Evolutionary conservation across 2,888 invertebrate genomes (phyloP).

Genomic region (Ypsolopha scabrella): DNA sequence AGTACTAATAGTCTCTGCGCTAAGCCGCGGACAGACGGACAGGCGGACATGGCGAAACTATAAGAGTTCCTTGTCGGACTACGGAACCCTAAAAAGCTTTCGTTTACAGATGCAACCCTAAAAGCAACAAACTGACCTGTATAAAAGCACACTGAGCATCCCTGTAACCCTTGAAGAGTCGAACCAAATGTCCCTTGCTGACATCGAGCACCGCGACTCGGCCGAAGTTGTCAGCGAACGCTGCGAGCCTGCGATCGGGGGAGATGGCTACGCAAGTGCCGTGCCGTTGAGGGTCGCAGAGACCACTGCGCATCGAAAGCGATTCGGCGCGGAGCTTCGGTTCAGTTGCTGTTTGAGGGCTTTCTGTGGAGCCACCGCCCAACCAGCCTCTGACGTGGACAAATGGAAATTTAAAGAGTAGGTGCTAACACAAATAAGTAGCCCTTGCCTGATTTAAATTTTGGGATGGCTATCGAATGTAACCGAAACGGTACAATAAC

Average conservation of each 20-base stretch:
- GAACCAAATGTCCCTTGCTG: conserved; percentile 79
- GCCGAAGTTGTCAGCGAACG: conserved; percentile 87
- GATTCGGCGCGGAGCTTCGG: conserved; percentile 75
- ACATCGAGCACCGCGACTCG: conserved; percentile 90
- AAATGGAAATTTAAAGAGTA: not conserved
- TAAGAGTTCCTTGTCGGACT: too few relatives aligned
- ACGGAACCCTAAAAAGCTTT: too few relatives aligned
- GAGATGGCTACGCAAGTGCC: conserved; percentile 83
- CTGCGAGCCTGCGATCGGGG: conserved; percentile 83
- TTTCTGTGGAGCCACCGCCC: conserved; percentile 41
- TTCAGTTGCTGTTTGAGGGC: conserved; percentile 34
- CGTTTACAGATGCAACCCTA: too few relatives aligned
- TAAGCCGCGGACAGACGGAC: too few relatives aligned
- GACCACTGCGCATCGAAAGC: conserved; percentile 82
- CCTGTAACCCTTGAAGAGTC: conserved; percentile 96
- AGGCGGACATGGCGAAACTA: too few relatives aligned
- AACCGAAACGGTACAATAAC: too few relatives aligned
- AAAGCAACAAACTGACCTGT: conserved; percentile 66
- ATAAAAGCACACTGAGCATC: conserved; percentile 97
- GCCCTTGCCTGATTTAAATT: too few relatives aligned
- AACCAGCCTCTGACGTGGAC: conserved; percentile 56
- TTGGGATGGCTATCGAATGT: too few relatives aligned
- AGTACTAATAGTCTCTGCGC: too few relatives aligned
- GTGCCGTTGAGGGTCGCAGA: conserved; percentile 83
- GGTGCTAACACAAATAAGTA: too few relatives aligned